Conservation (phyloP, 2,797 vertebrate species). For the Enteromius trimaculatus region DNA sequence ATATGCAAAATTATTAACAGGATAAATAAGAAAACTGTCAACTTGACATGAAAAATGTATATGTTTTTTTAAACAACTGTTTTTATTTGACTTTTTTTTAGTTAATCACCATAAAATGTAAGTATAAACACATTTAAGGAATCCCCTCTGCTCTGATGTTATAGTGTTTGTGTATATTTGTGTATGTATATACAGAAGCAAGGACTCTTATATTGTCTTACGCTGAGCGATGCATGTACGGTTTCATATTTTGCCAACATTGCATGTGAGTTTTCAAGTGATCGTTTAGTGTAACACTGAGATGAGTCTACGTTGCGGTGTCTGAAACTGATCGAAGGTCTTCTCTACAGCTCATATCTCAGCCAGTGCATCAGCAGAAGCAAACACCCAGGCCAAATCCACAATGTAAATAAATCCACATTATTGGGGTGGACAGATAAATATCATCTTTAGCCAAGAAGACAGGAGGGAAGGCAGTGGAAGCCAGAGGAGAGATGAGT, state of each 20-base stretch:
- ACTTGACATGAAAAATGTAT: background rate
- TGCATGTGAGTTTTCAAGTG: constrained; percentile 32
- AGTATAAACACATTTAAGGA: background rate
- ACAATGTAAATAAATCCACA: constrained; percentile 38
- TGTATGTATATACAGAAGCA: constrained; percentile 22
- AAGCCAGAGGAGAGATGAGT: constrained; percentile 51
- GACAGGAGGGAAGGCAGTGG: constrained; percentile 38
- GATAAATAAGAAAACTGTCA: background rate
- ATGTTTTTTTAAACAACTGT: background rate
- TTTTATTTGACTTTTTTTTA: background rate
- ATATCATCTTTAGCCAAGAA: constrained; percentile 38
- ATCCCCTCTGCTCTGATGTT: constrained; percentile 21
- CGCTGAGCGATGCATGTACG: background rate
- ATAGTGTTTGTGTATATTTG: background rate
- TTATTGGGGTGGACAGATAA: constrained; percentile 39
- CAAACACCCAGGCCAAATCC: background rate
- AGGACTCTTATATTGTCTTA: constrained; percentile 34
- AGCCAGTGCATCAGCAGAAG: constrained; percentile 42
- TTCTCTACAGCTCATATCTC: constrained; percentile 26
- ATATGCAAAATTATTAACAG: background rate
- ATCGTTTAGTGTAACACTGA: constrained; percentile 24
- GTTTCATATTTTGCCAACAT: constrained; percentile 50
- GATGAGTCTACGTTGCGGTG: constrained; percentile 20
- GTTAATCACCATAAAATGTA: background rate
- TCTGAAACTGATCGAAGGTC: constrained; percentile 15